These are phyloP conservation scores for Ophion slaviceki DNA, from an alignment of 2,888 invertebrate species.

Conservation along the genomic window DNA sequence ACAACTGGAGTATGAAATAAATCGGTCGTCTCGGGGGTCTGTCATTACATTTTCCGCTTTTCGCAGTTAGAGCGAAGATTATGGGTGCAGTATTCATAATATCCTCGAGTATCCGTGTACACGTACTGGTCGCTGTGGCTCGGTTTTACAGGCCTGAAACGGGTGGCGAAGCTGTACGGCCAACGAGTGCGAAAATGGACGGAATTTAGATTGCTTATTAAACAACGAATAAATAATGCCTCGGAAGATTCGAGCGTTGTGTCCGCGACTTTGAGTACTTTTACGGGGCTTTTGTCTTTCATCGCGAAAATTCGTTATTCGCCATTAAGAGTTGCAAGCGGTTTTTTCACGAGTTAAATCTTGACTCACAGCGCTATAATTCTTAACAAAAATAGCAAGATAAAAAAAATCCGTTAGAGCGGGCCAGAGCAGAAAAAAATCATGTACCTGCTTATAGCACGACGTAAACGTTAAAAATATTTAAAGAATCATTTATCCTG, in stretches of 20 bases:
- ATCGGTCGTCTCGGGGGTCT: background rate
- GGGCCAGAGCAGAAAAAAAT: background rate
- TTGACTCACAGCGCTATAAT: background rate
- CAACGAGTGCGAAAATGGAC: constrained; percentile 75
- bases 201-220: constrained; percentile 83
- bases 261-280: constrained; percentile 66
- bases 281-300: constrained; percentile 54
- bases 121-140: constrained; percentile 7
- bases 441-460: background rate
- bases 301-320: constrained; percentile 67
- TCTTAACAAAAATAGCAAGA: background rate
- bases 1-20: background rate
- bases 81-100: constrained; percentile 14
- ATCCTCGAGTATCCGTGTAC: constrained; percentile 9
- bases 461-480: too few relatives aligned
- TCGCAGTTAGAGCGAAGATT: constrained; percentile 15
- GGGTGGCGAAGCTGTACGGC: constrained; percentile 32
- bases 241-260: constrained; percentile 61
- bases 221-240: constrained; percentile 80
- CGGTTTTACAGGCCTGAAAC: constrained; percentile 8
- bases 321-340: constrained; percentile 55
- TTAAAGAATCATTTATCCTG: too few relatives aligned
- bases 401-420: background rate
- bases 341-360: constrained; percentile 27
- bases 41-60: constrained; percentile 11